Evolutionary conservation across 2,113 vertebrate genomes (phyloP).

Genomic region (Gymnobelideus leadbeateri): DNA sequence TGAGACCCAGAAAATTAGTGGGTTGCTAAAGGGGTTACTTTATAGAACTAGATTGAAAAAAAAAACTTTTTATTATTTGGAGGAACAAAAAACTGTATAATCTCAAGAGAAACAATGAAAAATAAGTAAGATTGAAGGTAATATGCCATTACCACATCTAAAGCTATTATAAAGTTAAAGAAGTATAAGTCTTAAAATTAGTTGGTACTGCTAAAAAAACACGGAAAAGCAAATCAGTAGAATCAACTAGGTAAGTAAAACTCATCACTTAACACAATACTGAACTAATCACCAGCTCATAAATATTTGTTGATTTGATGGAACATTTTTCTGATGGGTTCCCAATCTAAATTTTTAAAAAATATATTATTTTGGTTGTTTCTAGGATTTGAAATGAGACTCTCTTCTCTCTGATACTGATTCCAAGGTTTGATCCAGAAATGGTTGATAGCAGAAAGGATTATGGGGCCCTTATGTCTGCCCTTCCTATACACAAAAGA

Average conservation of each 20-base stretch:
- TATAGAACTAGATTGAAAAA: background rate
- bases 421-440: background rate
- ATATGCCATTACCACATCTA: too few relatives aligned
- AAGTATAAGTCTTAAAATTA: too few relatives aligned
- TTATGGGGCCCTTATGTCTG: background rate
- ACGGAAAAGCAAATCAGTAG: background rate
- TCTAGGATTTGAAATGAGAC: background rate
- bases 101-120: too few relatives aligned
- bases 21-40: background rate
- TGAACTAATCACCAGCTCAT: background rate
- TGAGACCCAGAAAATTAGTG: background rate
- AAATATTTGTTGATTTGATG: background rate
- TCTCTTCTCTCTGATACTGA: background rate
- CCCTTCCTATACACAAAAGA: background rate
- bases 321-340: background rate
- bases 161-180: too few relatives aligned
- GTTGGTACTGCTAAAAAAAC: background rate
- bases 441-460: background rate
- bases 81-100: too few relatives aligned
- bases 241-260: background rate
- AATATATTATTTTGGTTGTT: background rate
- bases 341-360: background rate
- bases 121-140: too few relatives aligned
- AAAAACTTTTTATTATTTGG: too few relatives aligned
- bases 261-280: background rate